Base-by-base conservation (phyloP, 2,113 vertebrate genomes). In the Sinocyclocheilus rhinocerous region DNA sequence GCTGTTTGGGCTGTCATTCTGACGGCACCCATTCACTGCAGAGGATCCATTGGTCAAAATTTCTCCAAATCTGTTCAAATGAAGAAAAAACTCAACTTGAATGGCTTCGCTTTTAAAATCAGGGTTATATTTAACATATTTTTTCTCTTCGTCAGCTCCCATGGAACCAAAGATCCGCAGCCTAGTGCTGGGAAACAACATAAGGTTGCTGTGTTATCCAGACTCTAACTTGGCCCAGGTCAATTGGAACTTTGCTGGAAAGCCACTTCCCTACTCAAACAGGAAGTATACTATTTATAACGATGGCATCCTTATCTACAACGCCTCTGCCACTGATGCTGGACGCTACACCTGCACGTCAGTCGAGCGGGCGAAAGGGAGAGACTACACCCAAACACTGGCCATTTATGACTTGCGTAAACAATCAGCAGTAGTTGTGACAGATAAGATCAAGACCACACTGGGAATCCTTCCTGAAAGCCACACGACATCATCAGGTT, bases 161-260 rank as follows among this genome's bases (percentile, higher is more conserved):
- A 81, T 89, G 0, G 83, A 85, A 77, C 86, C 87, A 79, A 85
- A 91, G 76, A 81, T 91, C 45, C 22, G 20, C 0, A 75, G 39
- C 7, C 90, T 95, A 6, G 72, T 89, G 36, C 88, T 89, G 15
- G 93, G 90, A 22, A 92, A 92, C 93, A 94, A 92, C 72, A 83
- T 92, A 63, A 87, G 83, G 59, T 91, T 95, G 65, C 81, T 76
- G 0, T 94, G 95, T 79, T 88, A 80, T 24, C 89, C 91, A 26
- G 88, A 93, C 87, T 96, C 93, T 2, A 95, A 94, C 86, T 87
- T 94, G 91, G 95, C 95, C 0, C 81, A 87, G 12, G 48, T 92
- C 1, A 36, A 65, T 50, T 96, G 95, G 95, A 85, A 42, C 8
- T 92, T 94, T 3, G 88, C 89, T 0, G 89, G 90, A 24, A 85